phyloP scores from a whole-genome alignment of 2,888 invertebrate species.

The Galerucella pusilla region DNA sequence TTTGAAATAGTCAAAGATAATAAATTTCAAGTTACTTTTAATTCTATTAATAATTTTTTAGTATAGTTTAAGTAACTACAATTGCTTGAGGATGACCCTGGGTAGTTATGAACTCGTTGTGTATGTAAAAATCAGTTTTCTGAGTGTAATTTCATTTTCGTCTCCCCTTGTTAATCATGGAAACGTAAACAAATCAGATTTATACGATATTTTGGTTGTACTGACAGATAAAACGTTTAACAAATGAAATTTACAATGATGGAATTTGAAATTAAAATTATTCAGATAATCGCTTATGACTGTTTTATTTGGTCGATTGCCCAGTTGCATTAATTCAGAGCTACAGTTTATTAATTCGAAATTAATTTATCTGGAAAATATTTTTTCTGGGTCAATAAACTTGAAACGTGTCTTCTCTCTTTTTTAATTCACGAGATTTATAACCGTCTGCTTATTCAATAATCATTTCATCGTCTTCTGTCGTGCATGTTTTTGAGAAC shows the following conservation, averaged over 20 bases:
- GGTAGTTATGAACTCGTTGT: no score
- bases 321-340: constrained; percentile 10
- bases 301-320: constrained; percentile 20
- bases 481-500: background rate
- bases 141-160: background rate
- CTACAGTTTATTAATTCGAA: constrained; percentile 17
- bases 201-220: constrained; percentile 8
- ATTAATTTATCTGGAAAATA: constrained; percentile 21
- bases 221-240: constrained; percentile 13
- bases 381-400: constrained; percentile 15
- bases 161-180: background rate
- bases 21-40: no score
- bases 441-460: constrained; percentile 4
- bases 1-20: no score
- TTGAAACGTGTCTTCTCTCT: background rate
- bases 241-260: constrained; percentile 8
- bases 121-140: background rate
- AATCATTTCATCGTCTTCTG: background rate
- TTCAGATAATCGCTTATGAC: constrained; percentile 16
- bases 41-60: no score
- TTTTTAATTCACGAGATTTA: background rate
- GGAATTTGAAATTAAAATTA: constrained; percentile 15
- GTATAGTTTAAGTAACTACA: no score
- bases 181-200: constrained; percentile 1
- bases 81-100: no score